Evolutionary conservation across 2,888 invertebrate species (phyloP).

Genomic region (Ennomos fuscantarius): DNA sequence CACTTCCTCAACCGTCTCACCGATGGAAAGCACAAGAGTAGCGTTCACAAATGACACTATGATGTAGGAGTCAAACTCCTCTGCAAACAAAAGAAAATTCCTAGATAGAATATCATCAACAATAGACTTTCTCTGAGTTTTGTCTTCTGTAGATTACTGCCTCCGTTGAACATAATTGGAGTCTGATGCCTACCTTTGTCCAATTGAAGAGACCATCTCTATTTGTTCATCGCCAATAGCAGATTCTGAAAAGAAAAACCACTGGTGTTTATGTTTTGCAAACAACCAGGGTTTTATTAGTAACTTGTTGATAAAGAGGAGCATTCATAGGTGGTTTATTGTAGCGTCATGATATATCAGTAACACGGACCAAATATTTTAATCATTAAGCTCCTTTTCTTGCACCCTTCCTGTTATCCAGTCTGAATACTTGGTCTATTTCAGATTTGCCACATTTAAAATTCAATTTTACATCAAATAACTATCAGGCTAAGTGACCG

Average conservation of each 20-base stretch:
- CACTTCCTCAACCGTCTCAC: constrained; percentile 99
- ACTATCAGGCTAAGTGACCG: not conserved
- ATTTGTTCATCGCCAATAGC: constrained; percentile 75
- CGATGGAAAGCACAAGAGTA: constrained; percentile 99
- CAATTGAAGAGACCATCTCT: constrained; percentile 68
- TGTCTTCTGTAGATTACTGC: constrained; percentile 56
- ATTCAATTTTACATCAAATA: too few species aligned
- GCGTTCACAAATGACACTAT: constrained; percentile 99
- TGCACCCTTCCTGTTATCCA: constrained; percentile 5
- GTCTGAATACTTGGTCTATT: not conserved
- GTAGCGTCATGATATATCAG: constrained; percentile 80
- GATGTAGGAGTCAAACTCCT: constrained; percentile 99
- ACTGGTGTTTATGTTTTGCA: constrained; percentile 95
- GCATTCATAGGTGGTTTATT: constrained; percentile 79
- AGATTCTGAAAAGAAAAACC: constrained; percentile 93
- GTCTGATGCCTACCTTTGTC: constrained; percentile 75
- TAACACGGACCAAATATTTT: constrained; percentile 82
- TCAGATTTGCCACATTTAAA: too few species aligned
- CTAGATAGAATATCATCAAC: constrained; percentile 46
- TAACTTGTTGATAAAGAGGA: constrained; percentile 81
- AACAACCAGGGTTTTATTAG: constrained; percentile 86
- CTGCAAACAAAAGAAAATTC: constrained; percentile 90
- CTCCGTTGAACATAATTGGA: constrained; percentile 59
- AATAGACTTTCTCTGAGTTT: constrained; percentile 40
- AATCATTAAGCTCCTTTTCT: constrained; percentile 76